phyloP scores from a whole-genome alignment of 2,888 invertebrate species.

The Agriotes lineatus region DNA sequence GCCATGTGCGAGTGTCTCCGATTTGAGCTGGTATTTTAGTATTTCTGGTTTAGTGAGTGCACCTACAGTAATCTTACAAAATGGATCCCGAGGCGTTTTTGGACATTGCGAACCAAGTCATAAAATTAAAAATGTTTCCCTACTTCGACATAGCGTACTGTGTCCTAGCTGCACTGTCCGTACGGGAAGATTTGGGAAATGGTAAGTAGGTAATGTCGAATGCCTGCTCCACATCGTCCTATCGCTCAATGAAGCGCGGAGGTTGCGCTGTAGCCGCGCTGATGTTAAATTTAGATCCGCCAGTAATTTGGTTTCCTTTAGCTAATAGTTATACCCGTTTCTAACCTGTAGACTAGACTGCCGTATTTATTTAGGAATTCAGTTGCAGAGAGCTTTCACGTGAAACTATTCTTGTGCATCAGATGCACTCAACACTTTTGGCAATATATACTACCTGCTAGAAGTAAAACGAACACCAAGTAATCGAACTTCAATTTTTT shows the following conservation, averaged over 20 bases:
- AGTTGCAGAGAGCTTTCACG: too few relatives aligned
- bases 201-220: constrained; percentile 71
- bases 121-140: constrained; percentile 99
- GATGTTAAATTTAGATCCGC: constrained; percentile 20
- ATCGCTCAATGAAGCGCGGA: constrained; percentile 20
- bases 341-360: too few relatives aligned
- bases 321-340: background rate
- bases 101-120: constrained; percentile 98
- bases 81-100: constrained; percentile 98
- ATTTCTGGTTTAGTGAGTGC: constrained; percentile 36
- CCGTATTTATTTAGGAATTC: too few relatives aligned
- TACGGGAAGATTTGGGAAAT: constrained; percentile 93
- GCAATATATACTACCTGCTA: too few relatives aligned
- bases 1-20: constrained; percentile 40
- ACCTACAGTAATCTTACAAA: constrained; percentile 50
- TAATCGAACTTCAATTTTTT: too few relatives aligned
- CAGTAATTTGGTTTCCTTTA: constrained; percentile 34
- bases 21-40: constrained; percentile 45
- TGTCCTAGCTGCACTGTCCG: constrained; percentile 92
- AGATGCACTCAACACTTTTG: too few relatives aligned
- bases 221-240: background rate
- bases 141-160: constrained; percentile 99
- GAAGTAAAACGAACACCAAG: too few relatives aligned
- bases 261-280: constrained; percentile 26
- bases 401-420: too few relatives aligned